Base-by-base conservation (phyloP, 2,113 vertebrate species). In the Plestiodon gilberti region DNA sequence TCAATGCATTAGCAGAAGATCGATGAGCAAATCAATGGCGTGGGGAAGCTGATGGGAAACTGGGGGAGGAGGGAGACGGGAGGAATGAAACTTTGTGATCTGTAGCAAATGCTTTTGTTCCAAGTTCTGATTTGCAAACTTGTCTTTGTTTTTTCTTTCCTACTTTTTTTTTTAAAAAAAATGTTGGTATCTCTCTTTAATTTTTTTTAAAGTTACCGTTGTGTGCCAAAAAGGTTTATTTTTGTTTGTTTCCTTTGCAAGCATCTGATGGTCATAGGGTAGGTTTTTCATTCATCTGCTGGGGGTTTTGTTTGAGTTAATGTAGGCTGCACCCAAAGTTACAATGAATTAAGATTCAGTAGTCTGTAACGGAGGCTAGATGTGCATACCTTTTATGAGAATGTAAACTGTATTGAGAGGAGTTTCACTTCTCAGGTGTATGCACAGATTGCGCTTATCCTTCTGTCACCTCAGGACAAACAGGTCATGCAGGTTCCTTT, bases 221-320 rank as follows among this genome's bases (percentile, higher is more conserved):
- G 90, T 94, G 91, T 86, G 87, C 92, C 88, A 93, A 93, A 95
- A 93, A 78, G 59, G 89, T 93, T 87, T 87, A 90, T 82, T 84
- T 93, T 92, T 93, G 90, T 95, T 95, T 93, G 76, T 93, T 94
- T 90, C 91, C 90, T 93, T 92, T 91, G 93, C 94, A 95, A 95
- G 94, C 92, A 87, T 94, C 93, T 93, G 93, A 94, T 91, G 90
- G 89, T 88, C 91, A 65, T 88, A 93, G 91, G 94, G 92, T 92
- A 86, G 93, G 95, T 96, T 93, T 80, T 67, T 92, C 61, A 57
- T 95, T 94, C 91, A n/a, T 95, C 92, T 93, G 89, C 89, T 88
- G 93, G 89, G 81, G 91, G 33, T 90, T 91, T 48, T 89, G 87
- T 89, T 91, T 88, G 82, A 81, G 86, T 43, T 90, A 89, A 48